Percentiles rank a stretch among this genome's conserved stretches.
These are phyloP conservation scores for Gerosis bhagava DNA, from an alignment of 2,888 invertebrate species.

Conservation along the genomic window DNA sequence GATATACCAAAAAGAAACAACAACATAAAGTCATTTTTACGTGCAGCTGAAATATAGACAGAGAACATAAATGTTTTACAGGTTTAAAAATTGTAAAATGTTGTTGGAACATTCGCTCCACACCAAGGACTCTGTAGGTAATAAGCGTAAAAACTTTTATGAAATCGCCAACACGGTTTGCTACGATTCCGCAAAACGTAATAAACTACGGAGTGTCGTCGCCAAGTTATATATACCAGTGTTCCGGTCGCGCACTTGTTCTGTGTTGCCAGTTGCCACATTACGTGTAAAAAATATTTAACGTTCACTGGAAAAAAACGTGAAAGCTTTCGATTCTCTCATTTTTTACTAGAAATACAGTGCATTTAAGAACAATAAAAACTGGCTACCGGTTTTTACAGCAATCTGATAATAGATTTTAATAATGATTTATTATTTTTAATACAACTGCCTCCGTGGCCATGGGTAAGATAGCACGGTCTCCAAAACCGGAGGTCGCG, in stretches of 20 bases:
- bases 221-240: slow-evolving; percentile 40
- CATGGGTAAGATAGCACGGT: too few relatives aligned
- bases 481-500: too few relatives aligned
- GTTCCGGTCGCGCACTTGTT: slow-evolving; percentile 10
- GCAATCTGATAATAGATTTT: too few relatives aligned
- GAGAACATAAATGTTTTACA: slow-evolving; percentile 38
- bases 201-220: slow-evolving; percentile 62
- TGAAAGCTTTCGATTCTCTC: too few relatives aligned
- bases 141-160: slow-evolving; percentile 73
- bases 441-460: too few relatives aligned
- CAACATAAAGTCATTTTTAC: slow-evolving; percentile 32
- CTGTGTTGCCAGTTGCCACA: slow-evolving; percentile 5
- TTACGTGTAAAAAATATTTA: slow-evolving; percentile 2
- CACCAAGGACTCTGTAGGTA: slow-evolving; percentile 44
- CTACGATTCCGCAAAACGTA: slow-evolving; percentile 51
- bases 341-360: too few relatives aligned
- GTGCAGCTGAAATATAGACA: slow-evolving; percentile 1
- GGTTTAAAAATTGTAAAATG: slow-evolving; percentile 56
- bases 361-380: too few relatives aligned
- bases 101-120: slow-evolving; percentile 47
- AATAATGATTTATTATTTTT: too few relatives aligned
- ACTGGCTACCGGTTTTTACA: too few relatives aligned
- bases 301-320: too few relatives aligned
- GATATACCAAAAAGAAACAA: too few relatives aligned
- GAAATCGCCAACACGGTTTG: slow-evolving; percentile 50